Base-by-base conservation (phyloP, 2,888 invertebrate genomes). In the Ernsta delagoae region DNA sequence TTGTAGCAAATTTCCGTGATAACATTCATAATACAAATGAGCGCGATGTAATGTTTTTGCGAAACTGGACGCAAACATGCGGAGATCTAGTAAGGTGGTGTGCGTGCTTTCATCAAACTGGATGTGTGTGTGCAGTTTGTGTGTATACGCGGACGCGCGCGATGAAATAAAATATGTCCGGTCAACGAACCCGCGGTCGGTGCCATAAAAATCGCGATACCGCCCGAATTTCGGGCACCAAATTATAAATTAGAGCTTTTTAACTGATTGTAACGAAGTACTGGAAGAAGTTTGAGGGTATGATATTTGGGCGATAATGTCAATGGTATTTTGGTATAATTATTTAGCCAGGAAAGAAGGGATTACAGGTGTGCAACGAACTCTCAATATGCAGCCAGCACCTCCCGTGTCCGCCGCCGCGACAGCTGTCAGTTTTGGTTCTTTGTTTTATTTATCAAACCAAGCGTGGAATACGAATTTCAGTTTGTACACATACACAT, bases 131-230 rank as follows among this genome's bases (percentile, higher is more conserved):
- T 81, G 81, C 81, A 78, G 81, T 79, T 82, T 83, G 88, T 90
- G 90, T 90, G 90, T 88, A 91, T 87, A 89, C 90, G 88, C 92
- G 91, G 91, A 92, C 91, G 91, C 88, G 92, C 91, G 92, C 92
- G 93, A 92, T 93, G 90, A 92, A 93, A 93, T 93, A 93, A 93
- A 93, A 92, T 92, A 92, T 92, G 93, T 92, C 90, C 92, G 93
- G 92, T 91, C 93, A 91, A 88, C 83, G 93, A 93, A 85, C 93
- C 81, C 87, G 84, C 86, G 90, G 88, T 87, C 89, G 89, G 91
- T 90, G 90, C 91, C 88, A 91, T 92, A 92, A 93, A 93, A 93
- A 92, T 93, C 82, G 93, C 93, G 88, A 92, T 90, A 90, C 87
- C 87, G 84, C 83, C 91, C 92, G 87, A 93, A 93, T 90, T 90